Evolutionary conservation across 53 echinoderm and acorn worm species (phyloP).

Genomic region (Antedon mediterranea): DNA sequence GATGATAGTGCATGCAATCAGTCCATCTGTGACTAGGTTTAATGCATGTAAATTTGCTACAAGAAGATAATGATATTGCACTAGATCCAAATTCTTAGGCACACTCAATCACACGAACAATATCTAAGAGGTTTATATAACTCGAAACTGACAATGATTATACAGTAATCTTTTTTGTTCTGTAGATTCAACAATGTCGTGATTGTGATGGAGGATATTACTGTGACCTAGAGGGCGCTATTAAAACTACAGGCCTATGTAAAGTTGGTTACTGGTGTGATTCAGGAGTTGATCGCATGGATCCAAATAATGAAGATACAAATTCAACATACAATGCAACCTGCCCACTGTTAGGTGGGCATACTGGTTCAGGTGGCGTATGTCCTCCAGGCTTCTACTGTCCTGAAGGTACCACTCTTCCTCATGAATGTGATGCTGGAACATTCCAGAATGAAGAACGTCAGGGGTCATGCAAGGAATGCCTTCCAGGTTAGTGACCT

Average conservation of each 20-base stretch:
- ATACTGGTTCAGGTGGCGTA: constrained; percentile 83
- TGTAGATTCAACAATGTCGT: constrained; percentile 70
- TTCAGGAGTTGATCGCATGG: constrained; percentile 71
- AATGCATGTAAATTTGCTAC: too few species aligned
- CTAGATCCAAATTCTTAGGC: too few species aligned
- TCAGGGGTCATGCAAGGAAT: constrained; percentile 45
- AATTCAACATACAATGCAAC: constrained; percentile 85
- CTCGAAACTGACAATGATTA: too few species aligned
- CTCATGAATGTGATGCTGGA: constrained; percentile 68
- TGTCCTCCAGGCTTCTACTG: constrained; percentile 71
- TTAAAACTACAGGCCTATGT: constrained; percentile 47
- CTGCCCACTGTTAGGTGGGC: constrained; percentile 88
- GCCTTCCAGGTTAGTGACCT: constrained; percentile 75
- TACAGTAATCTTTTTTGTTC: too few species aligned
- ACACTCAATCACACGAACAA: too few species aligned
- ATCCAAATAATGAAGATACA: constrained; percentile 52
- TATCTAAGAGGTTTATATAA: too few species aligned
- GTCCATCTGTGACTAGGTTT: too few species aligned
- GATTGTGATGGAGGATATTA: constrained; percentile 86
- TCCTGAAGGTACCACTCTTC: constrained; percentile 62
- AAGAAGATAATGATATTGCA: too few species aligned
- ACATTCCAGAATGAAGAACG: constrained; percentile 87
- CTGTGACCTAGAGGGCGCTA: constrained; percentile 54
- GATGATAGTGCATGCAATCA: too few species aligned
- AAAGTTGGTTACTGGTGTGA: constrained; percentile 91